These are phyloP conservation scores for Perizoma affinitatum DNA, from an alignment of 2,888 invertebrate genomes.

Conservation along the genomic window DNA sequence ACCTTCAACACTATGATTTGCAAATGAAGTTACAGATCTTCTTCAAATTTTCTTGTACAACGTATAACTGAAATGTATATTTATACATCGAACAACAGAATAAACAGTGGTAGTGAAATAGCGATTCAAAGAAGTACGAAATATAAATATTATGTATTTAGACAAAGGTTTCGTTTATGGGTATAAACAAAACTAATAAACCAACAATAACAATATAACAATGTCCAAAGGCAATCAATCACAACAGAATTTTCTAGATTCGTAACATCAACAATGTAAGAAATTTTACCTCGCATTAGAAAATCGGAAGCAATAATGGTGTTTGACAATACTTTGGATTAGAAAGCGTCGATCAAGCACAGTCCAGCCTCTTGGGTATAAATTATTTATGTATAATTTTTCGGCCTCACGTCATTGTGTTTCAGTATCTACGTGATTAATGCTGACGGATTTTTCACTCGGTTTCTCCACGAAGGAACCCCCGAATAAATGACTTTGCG, in stretches of 20 bases:
- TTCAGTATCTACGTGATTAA: constrained; percentile 79
- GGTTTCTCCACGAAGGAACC: constrained; percentile 69
- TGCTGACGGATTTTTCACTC: constrained; percentile 78
- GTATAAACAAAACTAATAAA: constrained; percentile 24
- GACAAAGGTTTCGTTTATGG: constrained; percentile 3
- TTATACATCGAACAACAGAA: no score
- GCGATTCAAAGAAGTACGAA: constrained; percentile 18
- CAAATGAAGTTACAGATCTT: no score
- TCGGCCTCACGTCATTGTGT: constrained; percentile 76
- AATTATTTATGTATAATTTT: constrained; percentile 82
- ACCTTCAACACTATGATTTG: no score
- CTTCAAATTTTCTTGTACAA: no score
- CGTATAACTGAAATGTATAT: no score
- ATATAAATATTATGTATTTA: constrained; percentile 16
- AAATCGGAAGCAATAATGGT: constrained; percentile 51
- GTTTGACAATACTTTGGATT: constrained; percentile 56
- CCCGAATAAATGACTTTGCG: constrained; percentile 73
- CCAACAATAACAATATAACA: constrained; percentile 33
- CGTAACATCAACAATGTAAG: constrained; percentile 36
- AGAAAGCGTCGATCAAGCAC: constrained; percentile 52
- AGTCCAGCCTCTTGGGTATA: constrained; percentile 68
- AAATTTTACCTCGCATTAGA: constrained; percentile 43
- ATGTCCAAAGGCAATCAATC: constrained; percentile 34
- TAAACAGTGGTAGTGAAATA: not conserved
- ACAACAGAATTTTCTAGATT: constrained; percentile 28